phyloP scores from a whole-genome alignment of 1,140 invertebrate species.

The Drosophila melanogaster region Release_6_plus_ISO1_MT NC_004354.4:9312501-9313000 shows the following conservation, averaged over 20 bases:
- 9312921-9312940: slow-evolving; percentile 36
- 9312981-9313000: slow-evolving; percentile 17
- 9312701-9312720: not conserved
- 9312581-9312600: slow-evolving; percentile 76
- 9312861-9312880: not conserved
- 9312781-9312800: slow-evolving; percentile 83
- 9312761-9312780: slow-evolving; percentile 82
- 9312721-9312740: not conserved
- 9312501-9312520: not conserved
- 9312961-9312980: slow-evolving; percentile 27
- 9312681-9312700: slow-evolving; percentile 2
- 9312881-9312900: not conserved
- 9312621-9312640: slow-evolving; percentile 73
- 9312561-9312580: slow-evolving; percentile 4
- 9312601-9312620: slow-evolving; percentile 79
- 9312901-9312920: not conserved
- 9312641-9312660: slow-evolving; percentile 43
- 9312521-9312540: not conserved
- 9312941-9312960: slow-evolving; percentile 38
- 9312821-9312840: slow-evolving; percentile 60
- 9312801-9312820: slow-evolving; percentile 84
- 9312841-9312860: slow-evolving; percentile 58
- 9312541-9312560: not conserved
- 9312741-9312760: slow-evolving; percentile 68
- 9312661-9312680: not conserved